phyloP scores from a whole-genome alignment of 1,140 invertebrate genomes.

The Macrobrachium nipponense region DNA sequence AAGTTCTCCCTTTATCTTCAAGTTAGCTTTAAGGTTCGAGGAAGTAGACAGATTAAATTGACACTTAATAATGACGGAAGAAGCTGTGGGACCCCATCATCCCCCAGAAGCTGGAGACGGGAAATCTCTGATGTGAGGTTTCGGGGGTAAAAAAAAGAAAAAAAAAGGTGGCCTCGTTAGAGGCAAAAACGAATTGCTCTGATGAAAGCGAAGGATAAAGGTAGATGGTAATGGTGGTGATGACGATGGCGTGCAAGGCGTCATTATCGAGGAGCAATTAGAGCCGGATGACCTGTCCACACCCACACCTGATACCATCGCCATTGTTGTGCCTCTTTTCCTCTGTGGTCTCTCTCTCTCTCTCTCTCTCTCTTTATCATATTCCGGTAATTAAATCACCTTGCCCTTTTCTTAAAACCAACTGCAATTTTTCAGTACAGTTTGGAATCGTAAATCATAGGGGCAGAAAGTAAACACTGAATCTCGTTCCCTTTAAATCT shows the following conservation, averaged over 20 bases:
- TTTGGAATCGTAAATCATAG: too few species aligned
- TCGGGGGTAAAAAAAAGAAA: neutral
- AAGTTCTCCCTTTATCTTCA: too few species aligned
- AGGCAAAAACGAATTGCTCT: neutral
- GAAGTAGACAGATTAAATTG: too few species aligned
- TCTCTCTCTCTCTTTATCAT: neutral
- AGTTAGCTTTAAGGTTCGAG: too few species aligned
- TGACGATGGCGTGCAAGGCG: slow-evolving; percentile 3
- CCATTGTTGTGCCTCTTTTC: neutral
- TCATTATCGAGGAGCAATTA: slow-evolving; percentile 9
- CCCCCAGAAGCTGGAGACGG: too few species aligned
- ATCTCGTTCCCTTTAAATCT: too few species aligned
- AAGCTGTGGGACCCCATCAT: too few species aligned
- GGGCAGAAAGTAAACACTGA: too few species aligned
- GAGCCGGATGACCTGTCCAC: slow-evolving; percentile 16
- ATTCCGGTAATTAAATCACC: too few species aligned
- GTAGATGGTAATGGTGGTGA: neutral
- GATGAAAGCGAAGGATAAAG: neutral
- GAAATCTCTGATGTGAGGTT: neutral
- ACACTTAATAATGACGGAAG: too few species aligned
- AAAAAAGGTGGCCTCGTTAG: neutral
- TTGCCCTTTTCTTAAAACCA: too few species aligned
- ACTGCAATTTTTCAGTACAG: too few species aligned
- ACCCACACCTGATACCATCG: slow-evolving; percentile 20
- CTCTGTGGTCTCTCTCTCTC: neutral